Evolutionary conservation across 2,113 vertebrate species (phyloP).

Genomic region (Parus major): DNA sequence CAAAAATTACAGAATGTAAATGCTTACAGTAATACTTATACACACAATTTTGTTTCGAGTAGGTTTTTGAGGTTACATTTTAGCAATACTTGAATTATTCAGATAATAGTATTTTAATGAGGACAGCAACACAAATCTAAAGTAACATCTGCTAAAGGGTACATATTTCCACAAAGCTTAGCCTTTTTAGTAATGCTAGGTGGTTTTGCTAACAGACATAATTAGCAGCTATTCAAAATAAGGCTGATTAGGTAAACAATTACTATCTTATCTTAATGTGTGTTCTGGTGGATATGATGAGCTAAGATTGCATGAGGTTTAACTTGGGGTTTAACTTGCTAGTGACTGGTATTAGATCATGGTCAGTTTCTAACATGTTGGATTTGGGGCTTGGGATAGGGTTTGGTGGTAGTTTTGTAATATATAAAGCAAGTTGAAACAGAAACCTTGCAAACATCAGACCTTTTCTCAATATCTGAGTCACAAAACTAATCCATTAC

Average conservation of each 20-base stretch:
- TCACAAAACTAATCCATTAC: not conserved
- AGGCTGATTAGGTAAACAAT: not conserved
- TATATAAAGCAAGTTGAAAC: not conserved
- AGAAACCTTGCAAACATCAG: not conserved
- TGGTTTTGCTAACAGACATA: not conserved
- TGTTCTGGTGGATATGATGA: not conserved
- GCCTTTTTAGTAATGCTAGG: not conserved
- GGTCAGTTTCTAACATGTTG: not conserved
- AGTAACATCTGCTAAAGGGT: not conserved
- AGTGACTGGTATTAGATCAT: not conserved
- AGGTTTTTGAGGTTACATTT: not conserved
- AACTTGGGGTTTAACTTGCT: not conserved
- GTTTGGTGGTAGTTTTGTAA: not conserved
- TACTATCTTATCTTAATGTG: not conserved
- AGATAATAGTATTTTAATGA: not conserved
- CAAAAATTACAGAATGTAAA: not conserved
- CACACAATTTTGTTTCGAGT: not conserved
- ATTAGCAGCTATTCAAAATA: not conserved
- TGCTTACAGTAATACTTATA: not conserved
- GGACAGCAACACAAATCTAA: not conserved
- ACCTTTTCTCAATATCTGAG: not conserved
- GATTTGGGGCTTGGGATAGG: not conserved
- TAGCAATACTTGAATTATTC: not conserved
- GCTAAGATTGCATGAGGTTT: not conserved
- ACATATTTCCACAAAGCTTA: not conserved